A percentile compares a stretch with the other conserved stretches of the same genome.
Conservation (phyloP, 1,140 invertebrate species). For the Drosophila setifemur region DNA sequence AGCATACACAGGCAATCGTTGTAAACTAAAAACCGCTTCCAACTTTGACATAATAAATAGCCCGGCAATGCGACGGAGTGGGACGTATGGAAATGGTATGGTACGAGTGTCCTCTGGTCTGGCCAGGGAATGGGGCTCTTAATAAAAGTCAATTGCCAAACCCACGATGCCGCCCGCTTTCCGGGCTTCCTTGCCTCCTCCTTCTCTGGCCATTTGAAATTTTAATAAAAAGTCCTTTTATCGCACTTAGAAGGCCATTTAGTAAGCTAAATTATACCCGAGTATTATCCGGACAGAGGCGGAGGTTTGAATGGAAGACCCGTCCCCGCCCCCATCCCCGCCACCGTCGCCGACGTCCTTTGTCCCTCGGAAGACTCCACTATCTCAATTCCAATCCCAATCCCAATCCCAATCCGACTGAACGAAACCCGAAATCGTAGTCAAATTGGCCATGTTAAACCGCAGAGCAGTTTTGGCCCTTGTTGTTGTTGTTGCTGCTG, state of each 20-base stretch:
- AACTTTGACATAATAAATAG: conserved; percentile 69
- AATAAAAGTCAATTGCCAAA: conserved; percentile 72
- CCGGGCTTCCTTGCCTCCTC: not conserved
- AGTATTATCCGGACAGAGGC: conserved; percentile 47
- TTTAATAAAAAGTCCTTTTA: conserved; percentile 78
- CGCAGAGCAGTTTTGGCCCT: conserved; percentile 64
- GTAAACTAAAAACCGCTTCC: conserved; percentile 63
- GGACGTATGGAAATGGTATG: too few species aligned
- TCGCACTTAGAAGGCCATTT: conserved; percentile 77
- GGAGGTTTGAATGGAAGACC: not conserved
- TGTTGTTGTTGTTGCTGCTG: too few species aligned
- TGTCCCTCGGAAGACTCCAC: conserved; percentile 5
- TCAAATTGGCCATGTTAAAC: conserved; percentile 79
- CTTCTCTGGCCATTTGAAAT: conserved; percentile 50
- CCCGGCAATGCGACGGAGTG: conserved; percentile 27
- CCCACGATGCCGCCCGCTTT: not conserved
- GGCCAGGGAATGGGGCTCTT: conserved; percentile 55
- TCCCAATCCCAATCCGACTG: conserved; percentile 19
- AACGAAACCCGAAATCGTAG: conserved; percentile 64
- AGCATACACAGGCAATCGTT: conserved; percentile 32
- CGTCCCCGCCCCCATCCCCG: not conserved
- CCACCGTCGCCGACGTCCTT: not conserved
- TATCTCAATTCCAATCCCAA: conserved; percentile 42
- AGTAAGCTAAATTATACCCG: conserved; percentile 73
- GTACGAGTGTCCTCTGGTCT: too few species aligned